Base-by-base conservation (phyloP, 2,113 vertebrate genomes). In the Phycodurus eques region DNA sequence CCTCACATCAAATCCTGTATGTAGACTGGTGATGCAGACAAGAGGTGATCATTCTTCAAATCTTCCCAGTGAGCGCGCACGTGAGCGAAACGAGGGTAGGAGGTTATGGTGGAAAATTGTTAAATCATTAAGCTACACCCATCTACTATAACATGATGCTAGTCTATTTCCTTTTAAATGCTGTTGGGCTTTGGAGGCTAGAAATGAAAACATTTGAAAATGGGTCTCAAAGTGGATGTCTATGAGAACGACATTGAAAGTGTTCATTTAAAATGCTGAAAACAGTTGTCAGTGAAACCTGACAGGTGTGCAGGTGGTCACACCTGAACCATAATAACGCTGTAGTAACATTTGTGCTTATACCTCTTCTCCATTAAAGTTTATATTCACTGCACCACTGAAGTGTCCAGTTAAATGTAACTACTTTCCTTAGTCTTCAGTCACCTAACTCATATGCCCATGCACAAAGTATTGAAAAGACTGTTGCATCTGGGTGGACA, bases 11-110 rank as follows among this genome's bases (percentile, higher is more conserved):
- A 75, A 83, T 80, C 75, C 70, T 76, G 80, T 47, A 43, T 64
- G 71, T 49, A 67, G 72, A 72, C 75, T 59, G 68, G 33, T 22
- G 53, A 33, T 44, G 46, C 17, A 78, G 68, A 88, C 82, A 90
- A 27, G 75, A 86, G 78, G 68, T 17, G 42, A 53, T 42, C 80
- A 82, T 84, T 88, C 79, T 91, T 82, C 72, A 35, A 61, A 54
- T 27, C 39, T 2, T 78, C 81, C 51, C 31, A 61, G 19, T 66
- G 27, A 17, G 46, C 66, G 43, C 47, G 27, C 47, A 71, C 57
- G 63, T 64, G 75, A 67, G 72, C 17, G 13, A 12, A 10, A 20
- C 39, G 43, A 35, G 14, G 39, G 31, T 7, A 22, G 17, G 33
- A 8, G 44, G n/a, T 10, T 35, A 12, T 27, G 44, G 3, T 19